Conservation (phyloP, 2,888 invertebrate species). For the Charanyca ferruginea region DNA sequence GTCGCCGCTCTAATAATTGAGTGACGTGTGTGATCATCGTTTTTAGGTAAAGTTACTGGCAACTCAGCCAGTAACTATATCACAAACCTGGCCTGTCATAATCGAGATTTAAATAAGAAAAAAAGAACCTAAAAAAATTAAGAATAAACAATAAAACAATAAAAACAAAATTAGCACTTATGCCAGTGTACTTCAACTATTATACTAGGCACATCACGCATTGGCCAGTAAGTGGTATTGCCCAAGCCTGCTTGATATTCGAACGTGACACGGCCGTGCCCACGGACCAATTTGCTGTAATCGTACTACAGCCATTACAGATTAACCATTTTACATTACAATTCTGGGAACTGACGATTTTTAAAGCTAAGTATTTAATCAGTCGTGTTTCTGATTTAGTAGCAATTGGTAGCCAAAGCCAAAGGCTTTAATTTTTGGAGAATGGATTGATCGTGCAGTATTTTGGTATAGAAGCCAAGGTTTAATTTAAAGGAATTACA, state of each 20-base stretch:
- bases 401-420: constrained; percentile 47
- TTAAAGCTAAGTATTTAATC: constrained; percentile 62
- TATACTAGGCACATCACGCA: constrained; percentile 81
- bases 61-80: too few relatives aligned
- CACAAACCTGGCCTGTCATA: too few relatives aligned
- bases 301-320: constrained; percentile 84
- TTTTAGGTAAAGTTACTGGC: too few relatives aligned
- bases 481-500: background rate
- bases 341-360: constrained; percentile 84
- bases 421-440: constrained; percentile 32
- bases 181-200: constrained; percentile 33
- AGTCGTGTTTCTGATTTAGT: constrained; percentile 57
- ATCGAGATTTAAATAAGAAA: too few relatives aligned
- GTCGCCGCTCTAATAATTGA: too few relatives aligned
- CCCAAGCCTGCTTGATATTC: constrained; percentile 87
- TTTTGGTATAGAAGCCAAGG: constrained; percentile 12
- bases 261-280: constrained; percentile 85
- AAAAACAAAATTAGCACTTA: constrained; percentile 47
- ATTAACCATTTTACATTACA: constrained; percentile 88
- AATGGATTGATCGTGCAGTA: constrained; percentile 46
- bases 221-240: constrained; percentile 83
- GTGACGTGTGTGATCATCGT: too few relatives aligned
- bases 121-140: background rate
- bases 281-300: constrained; percentile 87
- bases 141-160: constrained; percentile 8